Evolutionary conservation across 2,113 vertebrate species (phyloP), one percentile per base, ranked within the genome.

Genomic region (Alethe diademata): DNA sequence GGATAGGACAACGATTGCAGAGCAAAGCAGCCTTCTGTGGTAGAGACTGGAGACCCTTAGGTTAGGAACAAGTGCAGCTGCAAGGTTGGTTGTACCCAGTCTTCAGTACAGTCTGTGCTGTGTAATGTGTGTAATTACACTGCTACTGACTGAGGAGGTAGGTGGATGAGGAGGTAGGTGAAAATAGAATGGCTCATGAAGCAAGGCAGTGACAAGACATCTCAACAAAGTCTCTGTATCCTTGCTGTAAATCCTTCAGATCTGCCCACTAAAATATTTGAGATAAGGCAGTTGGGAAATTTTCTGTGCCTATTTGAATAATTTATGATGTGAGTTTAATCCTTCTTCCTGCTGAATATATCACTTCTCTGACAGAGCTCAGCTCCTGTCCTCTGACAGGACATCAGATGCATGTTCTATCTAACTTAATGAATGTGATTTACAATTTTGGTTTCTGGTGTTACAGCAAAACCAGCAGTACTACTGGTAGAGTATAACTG

Each of bases 241-340:
- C 58, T 75, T 86, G 38, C 53, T 91, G 60, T 64, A 93, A 93
- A 74, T 88, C 66, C 85, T 83, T 82, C 79, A 73, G 31, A 25
- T 96, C 66, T 89, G 50, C 78, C 74, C 67, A 79, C 67, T 74
- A 60, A 80, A 94, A 87, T 84, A 92, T 57, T 86, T 87, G 73
- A 81, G 38, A 72, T 86, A 88, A 92, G 62, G 22, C 43, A 71
- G 40, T 60, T 14, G 15, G 50, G 47, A 95, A 64, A 74, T 88
- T 90, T 86, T 93, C 64, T 86, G 56, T 88, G 61, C 58, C 75
- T 84, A 70, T 85, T 92, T 96, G 86, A 93, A 95, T 94, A 95
- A 94, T 96, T 95, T 91, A 78, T 89, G 35, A 72, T 67, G 42
- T 89, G 72, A 91, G 78, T 94, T 93, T 95, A 88, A 76, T 90